phyloP scores from a whole-genome alignment of 2,888 invertebrate genomes.

The Minunthozetes semirufus region DNA sequence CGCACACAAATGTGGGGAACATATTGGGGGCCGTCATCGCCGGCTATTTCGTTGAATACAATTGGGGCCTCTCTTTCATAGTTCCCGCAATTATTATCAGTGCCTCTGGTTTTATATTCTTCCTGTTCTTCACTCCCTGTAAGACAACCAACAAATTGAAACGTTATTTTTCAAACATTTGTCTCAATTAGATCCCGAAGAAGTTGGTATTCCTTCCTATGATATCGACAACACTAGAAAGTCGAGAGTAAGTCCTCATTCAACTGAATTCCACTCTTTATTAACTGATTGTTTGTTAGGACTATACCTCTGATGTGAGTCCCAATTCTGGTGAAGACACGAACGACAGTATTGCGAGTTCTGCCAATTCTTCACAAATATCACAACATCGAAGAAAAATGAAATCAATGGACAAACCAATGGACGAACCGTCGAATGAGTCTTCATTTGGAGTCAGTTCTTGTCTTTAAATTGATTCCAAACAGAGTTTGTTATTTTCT shows the following conservation, averaged over 20 bases:
- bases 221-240: constrained; percentile 41
- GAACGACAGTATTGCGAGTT: not conserved
- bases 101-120: constrained; percentile 62
- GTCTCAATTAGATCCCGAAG: constrained; percentile 57
- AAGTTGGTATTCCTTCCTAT: constrained; percentile 59
- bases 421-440: no score
- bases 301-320: constrained; percentile 50
- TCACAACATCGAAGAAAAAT: constrained; percentile 18
- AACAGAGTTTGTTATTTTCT: not conserved
- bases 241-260: not conserved
- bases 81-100: constrained; percentile 71
- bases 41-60: constrained; percentile 69
- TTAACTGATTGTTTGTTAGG: not conserved
- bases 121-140: constrained; percentile 71
- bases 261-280: not conserved
- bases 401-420: not conserved
- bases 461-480: not conserved
- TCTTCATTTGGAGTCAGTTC: no score
- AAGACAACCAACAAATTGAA: not conserved
- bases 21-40: constrained; percentile 87
- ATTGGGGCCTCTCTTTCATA: constrained; percentile 88
- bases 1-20: constrained; percentile 91
- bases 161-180: constrained; percentile 27
- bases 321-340: constrained; percentile 60
- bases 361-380: not conserved